Percentiles rank a stretch among this genome's conserved stretches.
phyloP scores from a whole-genome alignment of 2,797 vertebrate species.

The Nannoperca australis region DNA sequence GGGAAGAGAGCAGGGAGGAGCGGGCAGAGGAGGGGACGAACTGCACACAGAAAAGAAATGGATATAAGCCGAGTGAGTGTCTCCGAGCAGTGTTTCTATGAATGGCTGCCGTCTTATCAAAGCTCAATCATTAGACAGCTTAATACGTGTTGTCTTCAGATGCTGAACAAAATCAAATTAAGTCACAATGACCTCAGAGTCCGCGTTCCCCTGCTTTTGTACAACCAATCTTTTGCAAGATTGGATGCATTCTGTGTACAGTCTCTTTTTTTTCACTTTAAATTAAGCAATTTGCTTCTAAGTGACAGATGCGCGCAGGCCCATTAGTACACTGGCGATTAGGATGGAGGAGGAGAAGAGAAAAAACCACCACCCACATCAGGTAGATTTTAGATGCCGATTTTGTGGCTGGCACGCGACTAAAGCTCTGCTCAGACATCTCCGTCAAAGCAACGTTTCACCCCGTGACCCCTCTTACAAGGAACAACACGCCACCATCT shows the following conservation, averaged over 20 bases:
- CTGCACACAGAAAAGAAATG: slow-evolving; percentile 50
- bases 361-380: slow-evolving; percentile 50
- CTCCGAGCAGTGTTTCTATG: slow-evolving; percentile 45
- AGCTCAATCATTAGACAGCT: slow-evolving; percentile 71
- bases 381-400: slow-evolving; percentile 61
- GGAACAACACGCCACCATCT: slow-evolving; percentile 47
- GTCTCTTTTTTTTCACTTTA: slow-evolving; percentile 59
- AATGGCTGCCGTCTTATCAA: slow-evolving; percentile 66
- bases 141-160: slow-evolving; percentile 73
- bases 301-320: slow-evolving; percentile 84
- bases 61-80: slow-evolving; percentile 57
- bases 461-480: slow-evolving; percentile 68
- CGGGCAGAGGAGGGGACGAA: slow-evolving; percentile 51
- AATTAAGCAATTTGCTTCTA: slow-evolving; percentile 84
- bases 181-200: slow-evolving; percentile 73
- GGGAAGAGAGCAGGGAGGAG: slow-evolving; percentile 58
- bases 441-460: slow-evolving; percentile 60
- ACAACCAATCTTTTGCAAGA: slow-evolving; percentile 67
- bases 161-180: slow-evolving; percentile 65
- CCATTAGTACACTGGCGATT: slow-evolving; percentile 82
- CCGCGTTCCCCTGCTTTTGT: slow-evolving; percentile 57
- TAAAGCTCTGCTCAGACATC: slow-evolving; percentile 57
- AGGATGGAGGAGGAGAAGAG: slow-evolving; percentile 70
- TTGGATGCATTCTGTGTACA: slow-evolving; percentile 64
- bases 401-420: slow-evolving; percentile 61